phyloP scores from a whole-genome alignment of 1,140 invertebrate species.

The Halictus rubicundus region DNA sequence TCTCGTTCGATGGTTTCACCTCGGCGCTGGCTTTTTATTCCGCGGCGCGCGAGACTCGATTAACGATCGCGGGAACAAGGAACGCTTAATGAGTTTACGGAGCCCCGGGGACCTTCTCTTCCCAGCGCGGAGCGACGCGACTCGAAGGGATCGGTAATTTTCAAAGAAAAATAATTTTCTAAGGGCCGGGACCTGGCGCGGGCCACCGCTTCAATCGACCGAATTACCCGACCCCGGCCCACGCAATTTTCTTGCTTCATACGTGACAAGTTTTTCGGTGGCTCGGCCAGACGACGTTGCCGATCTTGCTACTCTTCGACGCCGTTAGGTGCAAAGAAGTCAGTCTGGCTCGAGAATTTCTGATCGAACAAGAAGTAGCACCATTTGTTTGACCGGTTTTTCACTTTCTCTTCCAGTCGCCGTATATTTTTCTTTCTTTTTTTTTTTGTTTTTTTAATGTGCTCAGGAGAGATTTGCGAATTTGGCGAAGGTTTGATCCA shows the following conservation, averaged over 20 bases:
- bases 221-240: conserved; percentile 41
- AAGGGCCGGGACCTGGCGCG: conserved; percentile 63
- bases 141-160: conserved; percentile 73
- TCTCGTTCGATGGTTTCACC: conserved; percentile 56
- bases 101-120: conserved; percentile 16
- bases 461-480: too few relatives aligned
- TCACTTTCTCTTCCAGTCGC: too few relatives aligned
- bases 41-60: conserved; percentile 45
- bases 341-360: too few relatives aligned
- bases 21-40: conserved; percentile 31
- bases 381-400: too few relatives aligned
- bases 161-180: conserved; percentile 79
- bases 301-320: neutral
- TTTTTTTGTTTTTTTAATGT: too few relatives aligned
- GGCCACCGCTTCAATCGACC: conserved; percentile 44
- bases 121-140: neutral
- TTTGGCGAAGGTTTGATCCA: too few relatives aligned
- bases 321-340: neutral
- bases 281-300: neutral
- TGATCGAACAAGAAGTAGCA: too few relatives aligned
- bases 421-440: too few relatives aligned
- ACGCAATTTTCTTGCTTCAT: conserved; percentile 26
- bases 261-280: conserved; percentile 20
- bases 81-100: conserved; percentile 77
- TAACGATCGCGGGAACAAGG: conserved; percentile 73